Percentiles rank a stretch among this genome's conserved stretches.
These are phyloP conservation scores for Triplophysa dalaica DNA, from an alignment of 2,113 vertebrate species.

Conservation along the genomic window DNA sequence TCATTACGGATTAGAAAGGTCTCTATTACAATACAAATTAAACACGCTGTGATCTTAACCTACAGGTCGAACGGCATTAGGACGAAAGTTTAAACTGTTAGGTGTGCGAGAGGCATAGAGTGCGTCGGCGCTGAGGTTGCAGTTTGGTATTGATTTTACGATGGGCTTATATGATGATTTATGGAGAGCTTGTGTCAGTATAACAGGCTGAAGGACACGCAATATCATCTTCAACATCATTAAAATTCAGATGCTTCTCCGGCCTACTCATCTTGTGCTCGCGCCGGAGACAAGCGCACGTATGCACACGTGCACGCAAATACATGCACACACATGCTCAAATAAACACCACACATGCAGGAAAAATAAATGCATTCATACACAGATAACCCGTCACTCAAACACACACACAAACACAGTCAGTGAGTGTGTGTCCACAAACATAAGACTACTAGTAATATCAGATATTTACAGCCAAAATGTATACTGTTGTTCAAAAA, in stretches of 20 bases:
- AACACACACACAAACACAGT: background rate
- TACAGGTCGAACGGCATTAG: slow-evolving; percentile 90
- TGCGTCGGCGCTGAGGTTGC: slow-evolving; percentile 97
- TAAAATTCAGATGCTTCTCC: slow-evolving; percentile 93
- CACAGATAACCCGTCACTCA: background rate
- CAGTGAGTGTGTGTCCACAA: background rate
- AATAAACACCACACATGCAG: slow-evolving; percentile 36
- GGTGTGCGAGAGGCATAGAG: slow-evolving; percentile 96
- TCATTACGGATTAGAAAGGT: slow-evolving; percentile 98
- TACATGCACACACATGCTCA: slow-evolving; percentile 11
- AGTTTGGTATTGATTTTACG: slow-evolving; percentile 99
- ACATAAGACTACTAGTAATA: background rate
- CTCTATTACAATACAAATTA: slow-evolving; percentile 99
- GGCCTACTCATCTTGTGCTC: slow-evolving; percentile 87
- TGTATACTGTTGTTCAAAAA: background rate
- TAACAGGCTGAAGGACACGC: slow-evolving; percentile 99
- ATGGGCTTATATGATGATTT: slow-evolving; percentile 99
- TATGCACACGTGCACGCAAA: slow-evolving; percentile 46
- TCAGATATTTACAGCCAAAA: slow-evolving; percentile 8
- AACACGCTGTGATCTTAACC: slow-evolving; percentile 94
- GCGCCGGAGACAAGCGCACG: slow-evolving; percentile 54
- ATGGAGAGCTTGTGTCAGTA: slow-evolving; percentile 99
- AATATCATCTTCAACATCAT: slow-evolving; percentile 99
- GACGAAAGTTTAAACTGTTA: slow-evolving; percentile 95
- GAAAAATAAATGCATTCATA: slow-evolving; percentile 12